A percentile compares a stretch with the other conserved stretches of the same genome.
Evolutionary conservation across 2,113 vertebrate species (phyloP).

Genomic region (Petroica traversi): DNA sequence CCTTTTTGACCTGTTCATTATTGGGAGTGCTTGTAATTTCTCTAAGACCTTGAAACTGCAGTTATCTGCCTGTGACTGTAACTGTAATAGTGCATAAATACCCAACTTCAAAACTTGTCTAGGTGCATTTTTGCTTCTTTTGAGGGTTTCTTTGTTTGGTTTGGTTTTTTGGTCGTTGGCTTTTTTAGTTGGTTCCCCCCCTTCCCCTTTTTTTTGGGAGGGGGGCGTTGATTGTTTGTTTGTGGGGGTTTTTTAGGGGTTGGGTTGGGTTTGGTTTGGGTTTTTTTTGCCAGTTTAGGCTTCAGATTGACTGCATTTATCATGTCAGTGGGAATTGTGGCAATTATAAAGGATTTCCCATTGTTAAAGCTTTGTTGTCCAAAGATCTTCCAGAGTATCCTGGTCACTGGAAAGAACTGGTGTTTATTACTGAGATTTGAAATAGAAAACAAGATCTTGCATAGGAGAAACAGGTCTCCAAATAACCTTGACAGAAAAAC

Average conservation of each 20-base stretch:
- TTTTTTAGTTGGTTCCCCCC: too few species aligned
- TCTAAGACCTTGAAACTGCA: not conserved
- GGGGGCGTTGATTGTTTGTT: not conserved
- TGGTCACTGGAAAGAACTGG: not conserved
- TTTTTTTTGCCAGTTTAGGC: not conserved
- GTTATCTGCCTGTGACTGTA: not conserved
- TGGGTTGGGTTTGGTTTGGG: not conserved
- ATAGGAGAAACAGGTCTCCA: not conserved
- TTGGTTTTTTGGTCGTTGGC: not conserved
- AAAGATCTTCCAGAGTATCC: not conserved
- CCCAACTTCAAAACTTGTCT: not conserved
- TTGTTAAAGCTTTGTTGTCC: not conserved
- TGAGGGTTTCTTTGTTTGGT: not conserved
- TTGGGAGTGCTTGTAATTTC: not conserved
- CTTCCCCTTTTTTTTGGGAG: too few species aligned
- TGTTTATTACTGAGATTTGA: fast-evolving
- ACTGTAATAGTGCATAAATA: not conserved
- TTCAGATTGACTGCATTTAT: not conserved
- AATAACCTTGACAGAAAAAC: not conserved
- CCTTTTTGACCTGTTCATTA: not conserved
- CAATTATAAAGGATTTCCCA: not conserved
- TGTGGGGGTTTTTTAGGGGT: not conserved
- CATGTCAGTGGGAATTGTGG: not conserved
- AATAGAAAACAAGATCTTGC: not conserved
- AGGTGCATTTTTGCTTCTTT: not conserved